Percentiles rank a stretch among this genome's conserved stretches.
Evolutionary conservation across 1,140 invertebrate species (phyloP).

Genomic region (Thalassaphorura encarpata): DNA sequence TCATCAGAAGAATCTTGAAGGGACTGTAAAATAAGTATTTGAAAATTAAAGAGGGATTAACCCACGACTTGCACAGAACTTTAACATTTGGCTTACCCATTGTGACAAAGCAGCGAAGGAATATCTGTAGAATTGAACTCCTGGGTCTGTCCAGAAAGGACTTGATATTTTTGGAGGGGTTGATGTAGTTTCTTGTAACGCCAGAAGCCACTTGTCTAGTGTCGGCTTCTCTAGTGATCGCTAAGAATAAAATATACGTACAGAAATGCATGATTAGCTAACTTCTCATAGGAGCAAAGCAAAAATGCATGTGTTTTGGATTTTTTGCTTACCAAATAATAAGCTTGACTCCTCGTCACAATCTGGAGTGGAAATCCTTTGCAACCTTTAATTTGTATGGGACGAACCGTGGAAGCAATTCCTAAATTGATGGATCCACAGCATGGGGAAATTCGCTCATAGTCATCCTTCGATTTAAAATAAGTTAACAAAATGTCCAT

Average conservation of each 20-base stretch:
- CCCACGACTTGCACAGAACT: no score
- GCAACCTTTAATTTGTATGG: conserved; percentile 25
- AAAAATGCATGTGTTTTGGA: conserved; percentile 5
- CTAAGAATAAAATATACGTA: conserved; percentile 5
- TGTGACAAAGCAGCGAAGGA: conserved; percentile 24
- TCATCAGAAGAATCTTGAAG: conserved; percentile 19
- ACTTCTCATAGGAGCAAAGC: neutral
- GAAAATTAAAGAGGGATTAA: no score
- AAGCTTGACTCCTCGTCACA: conserved; percentile 41
- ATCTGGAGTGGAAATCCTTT: conserved; percentile 36
- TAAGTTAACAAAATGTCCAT: conserved; percentile 45
- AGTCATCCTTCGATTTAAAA: conserved; percentile 44
- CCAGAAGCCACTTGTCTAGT: conserved; percentile 26
- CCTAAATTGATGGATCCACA: conserved; percentile 46
- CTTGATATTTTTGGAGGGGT: conserved; percentile 15
- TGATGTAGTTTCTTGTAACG: conserved; percentile 28
- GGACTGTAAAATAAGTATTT: conserved; percentile 17
- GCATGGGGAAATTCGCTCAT: conserved; percentile 43
- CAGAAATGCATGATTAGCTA: neutral
- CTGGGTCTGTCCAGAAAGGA: conserved; percentile 18
- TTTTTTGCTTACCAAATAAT: conserved; percentile 40
- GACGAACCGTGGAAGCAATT: conserved; percentile 29
- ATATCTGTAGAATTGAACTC: conserved; percentile 27
- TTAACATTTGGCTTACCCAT: no score
- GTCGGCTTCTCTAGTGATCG: conserved; percentile 19